A percentile compares a stretch with the other conserved stretches of the same genome.
phyloP scores from a whole-genome alignment of 2,113 vertebrate species.

The Martes martes region DNA sequence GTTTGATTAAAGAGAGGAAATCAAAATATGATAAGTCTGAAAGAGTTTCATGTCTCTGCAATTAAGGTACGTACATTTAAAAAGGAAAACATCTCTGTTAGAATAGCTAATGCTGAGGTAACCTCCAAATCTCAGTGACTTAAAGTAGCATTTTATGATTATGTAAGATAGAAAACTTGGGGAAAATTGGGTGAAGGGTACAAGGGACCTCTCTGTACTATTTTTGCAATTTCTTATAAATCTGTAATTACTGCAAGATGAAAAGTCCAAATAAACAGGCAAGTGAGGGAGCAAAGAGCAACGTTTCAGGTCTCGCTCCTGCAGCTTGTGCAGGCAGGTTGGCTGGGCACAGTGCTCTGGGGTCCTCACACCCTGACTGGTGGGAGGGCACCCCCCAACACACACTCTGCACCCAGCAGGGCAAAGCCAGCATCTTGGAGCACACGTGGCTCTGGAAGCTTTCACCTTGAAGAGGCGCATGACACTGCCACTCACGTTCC shows the following conservation, averaged over 20 bases:
- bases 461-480: background rate
- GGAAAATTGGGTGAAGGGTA: background rate
- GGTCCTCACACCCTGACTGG: accelerated
- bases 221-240: background rate
- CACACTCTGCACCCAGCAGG: background rate
- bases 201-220: background rate
- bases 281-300: background rate
- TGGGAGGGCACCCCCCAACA: background rate
- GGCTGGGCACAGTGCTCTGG: background rate
- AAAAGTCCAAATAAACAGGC: background rate
- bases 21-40: background rate
- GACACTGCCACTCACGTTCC: background rate
- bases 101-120: background rate
- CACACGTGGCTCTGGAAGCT: background rate
- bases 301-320: background rate
- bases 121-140: background rate
- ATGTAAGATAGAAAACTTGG: background rate
- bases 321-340: background rate
- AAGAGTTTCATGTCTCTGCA: background rate
- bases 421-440: background rate
- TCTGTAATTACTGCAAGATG: background rate
- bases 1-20: background rate
- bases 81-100: background rate
- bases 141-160: background rate
- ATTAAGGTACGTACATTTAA: background rate